These are phyloP conservation scores for Cephalopterus ornatus DNA, from an alignment of 2,113 vertebrate species.

Conservation along the genomic window DNA sequence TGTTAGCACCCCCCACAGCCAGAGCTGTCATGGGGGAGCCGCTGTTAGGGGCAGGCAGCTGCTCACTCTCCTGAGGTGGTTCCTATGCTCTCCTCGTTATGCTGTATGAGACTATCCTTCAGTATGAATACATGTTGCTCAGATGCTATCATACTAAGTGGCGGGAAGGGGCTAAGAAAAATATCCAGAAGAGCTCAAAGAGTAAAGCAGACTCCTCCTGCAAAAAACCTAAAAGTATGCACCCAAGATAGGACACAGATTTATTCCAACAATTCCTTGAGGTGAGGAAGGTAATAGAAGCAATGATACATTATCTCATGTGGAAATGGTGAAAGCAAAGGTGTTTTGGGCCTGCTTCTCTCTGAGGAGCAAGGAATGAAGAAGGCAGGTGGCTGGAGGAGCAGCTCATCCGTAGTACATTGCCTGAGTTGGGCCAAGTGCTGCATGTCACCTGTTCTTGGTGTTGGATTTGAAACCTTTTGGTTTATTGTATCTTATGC, in stretches of 20 bases:
- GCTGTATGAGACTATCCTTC: neutral
- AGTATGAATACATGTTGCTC: neutral
- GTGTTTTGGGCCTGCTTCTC: neutral
- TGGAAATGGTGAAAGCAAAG: neutral
- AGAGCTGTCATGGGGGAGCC: neutral
- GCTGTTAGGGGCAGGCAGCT: neutral
- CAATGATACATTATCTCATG: neutral
- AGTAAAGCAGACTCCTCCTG: neutral
- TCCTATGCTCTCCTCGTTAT: neutral
- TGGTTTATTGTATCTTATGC: neutral
- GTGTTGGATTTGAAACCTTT: neutral
- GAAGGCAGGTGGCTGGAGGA: neutral
- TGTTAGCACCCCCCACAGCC: neutral
- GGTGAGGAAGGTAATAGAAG: neutral
- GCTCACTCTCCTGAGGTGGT: neutral
- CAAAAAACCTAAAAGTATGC: neutral
- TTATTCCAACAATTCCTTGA: neutral
- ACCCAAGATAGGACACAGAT: rapidly evolving
- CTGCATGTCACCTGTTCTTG: neutral
- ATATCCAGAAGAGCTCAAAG: neutral
- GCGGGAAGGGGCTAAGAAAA: neutral
- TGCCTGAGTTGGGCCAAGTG: neutral
- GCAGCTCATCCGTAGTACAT: neutral
- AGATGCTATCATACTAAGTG: neutral
- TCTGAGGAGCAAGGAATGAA: neutral